Base-by-base conservation (phyloP, 2,797 vertebrate species). In the Anguilla obscura region DNA sequence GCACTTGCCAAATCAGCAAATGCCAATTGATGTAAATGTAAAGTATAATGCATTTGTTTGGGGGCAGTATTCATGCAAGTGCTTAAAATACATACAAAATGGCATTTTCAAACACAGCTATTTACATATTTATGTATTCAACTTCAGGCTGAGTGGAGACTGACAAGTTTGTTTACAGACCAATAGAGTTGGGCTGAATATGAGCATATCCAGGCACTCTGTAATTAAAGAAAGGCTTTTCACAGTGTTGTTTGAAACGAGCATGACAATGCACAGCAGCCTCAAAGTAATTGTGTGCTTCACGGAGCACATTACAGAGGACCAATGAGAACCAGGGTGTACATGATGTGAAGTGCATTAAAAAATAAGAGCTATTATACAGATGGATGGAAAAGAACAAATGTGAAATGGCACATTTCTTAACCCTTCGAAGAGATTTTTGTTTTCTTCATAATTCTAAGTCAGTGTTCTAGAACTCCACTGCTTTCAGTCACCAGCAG, bases 181-280 rank as follows among this genome's bases (percentile, higher is more conserved):
- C 14, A 60, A 21, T 18, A 60, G 58, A 60, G 58, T 60, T 60
- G 8, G 14, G 14, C 58, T 12, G 58, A 60, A 16, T 60, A 60
- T 60, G 58, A 60, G 58, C 14, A 27, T 27, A 69, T 63, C 21
- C 58, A 63, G 21, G 21, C 58, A 63, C 21, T 66, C 60, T n/a
- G 66, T 69, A 69, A 69, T n/a, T 69, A 86, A 83, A 36, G 66
- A 33, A 16, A 33, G 16, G 87, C 84, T 89, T 27, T 83, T 79
- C 27, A 3, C 54, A 30, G 69, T 30, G 60, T 56, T 56, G 88
- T 90, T 84, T 88, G 27, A 79, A 45, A 86, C 86, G 58, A 84
- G 86, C 58, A 60, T 60, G 14, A 60, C 12, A 60, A 12, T 60
- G 58, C 58, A 60, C 18, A 3, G 58, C 18, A 21, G 58, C 14